Percentiles rank a stretch among this genome's conserved stretches.
Conservation (phyloP, 2,797 vertebrate genomes). For the Staurois parvus region DNA sequence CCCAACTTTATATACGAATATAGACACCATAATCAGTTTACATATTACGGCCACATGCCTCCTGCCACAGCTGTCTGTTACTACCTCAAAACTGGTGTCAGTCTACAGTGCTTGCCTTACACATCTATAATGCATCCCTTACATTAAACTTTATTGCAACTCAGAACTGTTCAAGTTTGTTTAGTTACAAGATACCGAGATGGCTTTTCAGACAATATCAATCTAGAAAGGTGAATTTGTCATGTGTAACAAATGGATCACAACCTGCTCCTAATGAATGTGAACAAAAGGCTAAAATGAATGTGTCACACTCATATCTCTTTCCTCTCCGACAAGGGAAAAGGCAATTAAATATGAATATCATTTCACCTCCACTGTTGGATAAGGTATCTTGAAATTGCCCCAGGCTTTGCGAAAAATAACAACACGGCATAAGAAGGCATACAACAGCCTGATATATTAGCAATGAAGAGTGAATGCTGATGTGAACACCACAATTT, state of each 20-base stretch:
- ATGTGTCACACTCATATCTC: conserved; percentile 43
- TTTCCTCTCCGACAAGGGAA: conserved; percentile 19
- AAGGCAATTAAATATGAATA: conserved; percentile 59
- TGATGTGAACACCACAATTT: background rate
- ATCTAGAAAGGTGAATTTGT: conserved; percentile 30
- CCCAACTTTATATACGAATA: too few species aligned
- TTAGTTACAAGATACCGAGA: conserved; percentile 14
- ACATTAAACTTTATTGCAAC: background rate
- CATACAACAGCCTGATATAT: conserved; percentile 1
- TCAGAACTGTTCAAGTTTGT: background rate
- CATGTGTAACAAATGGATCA: conserved; percentile 14
- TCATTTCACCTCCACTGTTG: conserved; percentile 31
- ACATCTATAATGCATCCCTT: background rate
- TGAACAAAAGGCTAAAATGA: conserved; percentile 42
- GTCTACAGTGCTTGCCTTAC: background rate
- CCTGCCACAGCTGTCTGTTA: too few species aligned
- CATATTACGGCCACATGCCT: too few species aligned
- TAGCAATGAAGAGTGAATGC: conserved; percentile 3
- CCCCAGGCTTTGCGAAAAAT: conserved; percentile 35
- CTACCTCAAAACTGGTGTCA: too few species aligned
- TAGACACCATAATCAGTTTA: too few species aligned
- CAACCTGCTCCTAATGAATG: conserved; percentile 28
- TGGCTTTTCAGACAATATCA: conserved; percentile 14
- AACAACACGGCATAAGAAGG: background rate
- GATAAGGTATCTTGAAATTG: conserved; percentile 25